A percentile compares a stretch with the other conserved stretches of the same genome.
Conservation (phyloP, 2,888 invertebrate genomes). For the Euplagia quadripunctaria region DNA sequence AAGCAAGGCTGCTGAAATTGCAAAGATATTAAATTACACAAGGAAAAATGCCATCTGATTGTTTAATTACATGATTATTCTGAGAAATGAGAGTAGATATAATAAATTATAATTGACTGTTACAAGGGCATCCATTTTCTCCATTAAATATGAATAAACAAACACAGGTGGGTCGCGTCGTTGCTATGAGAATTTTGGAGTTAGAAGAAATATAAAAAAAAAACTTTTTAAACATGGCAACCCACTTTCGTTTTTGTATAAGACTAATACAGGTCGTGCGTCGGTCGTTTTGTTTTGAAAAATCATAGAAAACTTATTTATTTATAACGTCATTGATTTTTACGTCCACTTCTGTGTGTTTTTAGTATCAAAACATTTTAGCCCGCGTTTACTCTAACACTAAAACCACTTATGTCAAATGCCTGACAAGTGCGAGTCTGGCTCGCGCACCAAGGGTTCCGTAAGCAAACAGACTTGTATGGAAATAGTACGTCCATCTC, state of each 20-base stretch:
- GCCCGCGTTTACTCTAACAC: too few species aligned
- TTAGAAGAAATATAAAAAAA: not conserved
- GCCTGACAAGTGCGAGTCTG: too few species aligned
- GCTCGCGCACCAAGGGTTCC: too few species aligned
- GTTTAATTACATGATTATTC: not conserved
- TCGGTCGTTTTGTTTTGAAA: not conserved
- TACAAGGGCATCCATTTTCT: conserved; percentile 7
- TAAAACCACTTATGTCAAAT: too few species aligned
- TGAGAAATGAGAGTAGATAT: not conserved
- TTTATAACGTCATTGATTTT: too few species aligned
- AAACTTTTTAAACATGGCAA: not conserved
- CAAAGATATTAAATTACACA: not conserved
- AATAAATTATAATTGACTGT: conserved; percentile 14
- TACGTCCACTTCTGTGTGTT: too few species aligned
- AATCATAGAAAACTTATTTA: not conserved
- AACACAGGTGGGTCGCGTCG: not conserved
- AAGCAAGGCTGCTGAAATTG: not conserved
- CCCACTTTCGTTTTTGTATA: not conserved
- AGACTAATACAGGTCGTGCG: too few species aligned
- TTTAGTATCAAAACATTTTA: too few species aligned
- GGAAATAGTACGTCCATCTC: too few species aligned
- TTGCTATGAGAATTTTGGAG: not conserved
- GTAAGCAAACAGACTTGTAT: too few species aligned
- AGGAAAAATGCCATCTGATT: not conserved
- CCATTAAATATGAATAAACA: conserved; percentile 14